Conservation (phyloP, 2,797 vertebrate genomes). For the Petrocephalus sullivani region DNA sequence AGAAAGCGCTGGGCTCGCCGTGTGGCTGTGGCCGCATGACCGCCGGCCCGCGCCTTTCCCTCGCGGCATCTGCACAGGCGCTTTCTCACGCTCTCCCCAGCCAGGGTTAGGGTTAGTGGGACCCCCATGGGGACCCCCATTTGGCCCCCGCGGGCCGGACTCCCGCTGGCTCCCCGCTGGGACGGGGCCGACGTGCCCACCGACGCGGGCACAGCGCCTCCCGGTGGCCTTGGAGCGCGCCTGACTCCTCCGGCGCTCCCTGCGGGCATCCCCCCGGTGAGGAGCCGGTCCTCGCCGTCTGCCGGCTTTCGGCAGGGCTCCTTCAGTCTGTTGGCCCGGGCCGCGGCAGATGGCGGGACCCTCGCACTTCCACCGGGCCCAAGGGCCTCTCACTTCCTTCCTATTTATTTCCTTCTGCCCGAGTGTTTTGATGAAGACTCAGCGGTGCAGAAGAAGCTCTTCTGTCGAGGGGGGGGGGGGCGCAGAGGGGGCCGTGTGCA, state of each 20-base stretch:
- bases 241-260: neutral
- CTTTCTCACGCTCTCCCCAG: constrained; percentile 4
- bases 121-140: neutral
- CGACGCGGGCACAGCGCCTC: neutral
- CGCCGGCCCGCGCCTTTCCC: no score
- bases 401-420: constrained; percentile 63
- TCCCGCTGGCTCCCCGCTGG: no score
- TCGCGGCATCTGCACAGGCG: neutral
- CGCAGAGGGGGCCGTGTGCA: neutral
- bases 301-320: constrained; percentile 46
- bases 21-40: no score
- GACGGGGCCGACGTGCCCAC: neutral
- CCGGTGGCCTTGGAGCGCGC: neutral
- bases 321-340: constrained; percentile 59
- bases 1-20: neutral
- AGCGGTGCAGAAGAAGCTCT: constrained; percentile 91
- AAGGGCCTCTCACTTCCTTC: constrained; percentile 72
- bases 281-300: constrained; percentile 40
- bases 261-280: constrained; percentile 33
- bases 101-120: neutral
- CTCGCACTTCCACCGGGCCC: constrained; percentile 86
- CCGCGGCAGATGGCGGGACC: constrained; percentile 93
- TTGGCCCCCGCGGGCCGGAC: no score
- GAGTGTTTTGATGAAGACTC: constrained; percentile 85
- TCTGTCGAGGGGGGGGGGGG: constrained; percentile 54